Percentiles rank a stretch among this genome's conserved stretches.
Evolutionary conservation across 2,797 vertebrate genomes (phyloP).

Genomic region (Channallabes apus): DNA sequence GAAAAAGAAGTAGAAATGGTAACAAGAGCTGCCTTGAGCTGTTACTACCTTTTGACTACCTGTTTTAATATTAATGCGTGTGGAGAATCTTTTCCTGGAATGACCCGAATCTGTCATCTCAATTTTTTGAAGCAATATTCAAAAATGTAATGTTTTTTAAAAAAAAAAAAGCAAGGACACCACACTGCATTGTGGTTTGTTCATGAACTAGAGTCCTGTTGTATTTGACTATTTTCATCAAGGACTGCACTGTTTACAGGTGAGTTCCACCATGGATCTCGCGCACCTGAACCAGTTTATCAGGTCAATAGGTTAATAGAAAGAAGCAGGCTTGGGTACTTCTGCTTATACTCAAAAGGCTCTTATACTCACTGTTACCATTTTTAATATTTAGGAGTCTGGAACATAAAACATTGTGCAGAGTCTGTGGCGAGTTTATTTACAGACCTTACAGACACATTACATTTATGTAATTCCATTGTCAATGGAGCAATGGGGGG

Average conservation of each 20-base stretch:
- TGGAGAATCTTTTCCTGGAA: background rate
- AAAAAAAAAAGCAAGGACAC: background rate
- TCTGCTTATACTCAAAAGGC: background rate
- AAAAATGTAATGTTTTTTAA: background rate
- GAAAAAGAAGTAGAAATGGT: background rate
- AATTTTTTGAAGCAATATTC: background rate
- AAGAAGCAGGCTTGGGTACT: background rate
- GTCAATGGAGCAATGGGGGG: background rate
- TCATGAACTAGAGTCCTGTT: background rate
- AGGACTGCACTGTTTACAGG: background rate
- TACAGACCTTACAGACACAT: background rate
- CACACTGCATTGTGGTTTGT: background rate
- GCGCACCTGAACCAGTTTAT: conserved; percentile 29
- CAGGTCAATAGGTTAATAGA: conserved; percentile 11
- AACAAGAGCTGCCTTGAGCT: background rate
- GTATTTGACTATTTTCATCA: background rate
- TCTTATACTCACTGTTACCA: background rate
- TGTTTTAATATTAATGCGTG: background rate
- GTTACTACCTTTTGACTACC: background rate
- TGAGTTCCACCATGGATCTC: background rate
- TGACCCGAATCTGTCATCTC: background rate
- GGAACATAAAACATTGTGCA: background rate
- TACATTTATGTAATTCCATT: background rate
- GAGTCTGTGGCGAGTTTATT: background rate
- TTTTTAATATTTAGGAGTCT: background rate